Base-by-base conservation (phyloP, 2,888 invertebrate species). In the Acronicta alni region DNA sequence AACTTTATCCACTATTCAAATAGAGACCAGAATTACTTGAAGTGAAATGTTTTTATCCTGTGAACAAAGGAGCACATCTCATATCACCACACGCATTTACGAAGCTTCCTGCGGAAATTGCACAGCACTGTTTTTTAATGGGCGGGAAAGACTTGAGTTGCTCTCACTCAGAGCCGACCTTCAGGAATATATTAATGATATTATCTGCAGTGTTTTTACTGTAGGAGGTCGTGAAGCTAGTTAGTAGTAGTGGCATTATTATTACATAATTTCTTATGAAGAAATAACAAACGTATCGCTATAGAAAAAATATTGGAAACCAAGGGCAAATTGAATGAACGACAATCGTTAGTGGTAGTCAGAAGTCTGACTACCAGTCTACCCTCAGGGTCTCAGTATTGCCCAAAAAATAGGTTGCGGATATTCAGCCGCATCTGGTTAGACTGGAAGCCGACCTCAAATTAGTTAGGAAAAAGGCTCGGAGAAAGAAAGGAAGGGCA, bases 91-190 rank as follows among this genome's bases (percentile, higher is more conserved):
- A 62, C 64, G 55, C 65, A 57, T 63, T 72, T 72, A 52, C 56
- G 60, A 57, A 62, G 68, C 53, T 64, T 68, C 76, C 64, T 60
- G 52, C 60, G 57, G 72, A 72, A 75, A 61, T 72, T 67, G 61
- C 71, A 70, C 56, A 60, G 49, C 57, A 49, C 71, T 75, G 67
- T 58, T 72, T 71, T 74, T 67, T 71, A 75, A 72, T 80, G 49
- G 71, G 45, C 57, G 56, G 73, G 39, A 60, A 64, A 63, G 62
- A 54, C 47, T 48, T 51, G 55, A 58, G 60, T 64, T 57, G 38
- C 32, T 47, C 57, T 51, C 45, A 57, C 46, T 60, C 54, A 35
- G 42, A 58, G 42, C 37, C 57, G 39, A 71, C 72, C 59, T 67
- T 72, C 57, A 53, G 18, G 67, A 62, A 70, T 70, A 62, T 56